phyloP scores from a whole-genome alignment of 2,797 vertebrate species.

The Coregonus ussuriensis region DNA sequence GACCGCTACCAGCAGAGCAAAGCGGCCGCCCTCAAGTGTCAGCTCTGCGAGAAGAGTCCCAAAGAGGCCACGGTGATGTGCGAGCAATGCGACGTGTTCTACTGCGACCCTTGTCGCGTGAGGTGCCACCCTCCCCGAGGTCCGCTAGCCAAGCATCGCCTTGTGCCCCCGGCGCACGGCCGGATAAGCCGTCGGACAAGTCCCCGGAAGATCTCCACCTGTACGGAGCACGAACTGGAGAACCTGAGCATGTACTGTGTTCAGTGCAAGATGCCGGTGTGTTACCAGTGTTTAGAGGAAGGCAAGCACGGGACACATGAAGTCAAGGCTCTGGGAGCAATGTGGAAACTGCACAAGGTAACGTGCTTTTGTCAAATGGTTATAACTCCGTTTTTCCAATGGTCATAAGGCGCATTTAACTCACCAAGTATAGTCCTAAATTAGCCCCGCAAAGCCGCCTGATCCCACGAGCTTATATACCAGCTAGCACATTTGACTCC shows the following conservation, averaged over 20 bases:
- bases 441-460: too few species aligned
- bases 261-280: conserved; percentile 94
- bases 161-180: conserved; percentile 94
- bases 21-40: conserved; percentile 93
- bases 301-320: conserved; percentile 94
- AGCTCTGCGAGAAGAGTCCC: conserved; percentile 96
- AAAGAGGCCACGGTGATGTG: conserved; percentile 96
- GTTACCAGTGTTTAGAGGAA: conserved; percentile 97
- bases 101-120: conserved; percentile 96
- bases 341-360: conserved; percentile 99
- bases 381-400: too few species aligned
- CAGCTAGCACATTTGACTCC: too few species aligned
- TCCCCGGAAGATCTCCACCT: conserved; percentile 94
- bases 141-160: conserved; percentile 92
- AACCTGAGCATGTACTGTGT: conserved; percentile 99
- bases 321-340: conserved; percentile 95
- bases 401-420: too few species aligned
- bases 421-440: too few species aligned
- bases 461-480: too few species aligned
- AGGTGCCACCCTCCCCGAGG: conserved; percentile 95
- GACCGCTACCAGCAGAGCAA: conserved; percentile 96
- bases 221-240: conserved; percentile 97
- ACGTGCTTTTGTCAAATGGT: conserved; percentile 46
- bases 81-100: conserved; percentile 98
- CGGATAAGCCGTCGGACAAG: conserved; percentile 88